Evolutionary conservation across 2,888 invertebrate genomes (phyloP), one percentile per base, ranked within the genome.

Genomic region (Latrodectus hesperus): DNA sequence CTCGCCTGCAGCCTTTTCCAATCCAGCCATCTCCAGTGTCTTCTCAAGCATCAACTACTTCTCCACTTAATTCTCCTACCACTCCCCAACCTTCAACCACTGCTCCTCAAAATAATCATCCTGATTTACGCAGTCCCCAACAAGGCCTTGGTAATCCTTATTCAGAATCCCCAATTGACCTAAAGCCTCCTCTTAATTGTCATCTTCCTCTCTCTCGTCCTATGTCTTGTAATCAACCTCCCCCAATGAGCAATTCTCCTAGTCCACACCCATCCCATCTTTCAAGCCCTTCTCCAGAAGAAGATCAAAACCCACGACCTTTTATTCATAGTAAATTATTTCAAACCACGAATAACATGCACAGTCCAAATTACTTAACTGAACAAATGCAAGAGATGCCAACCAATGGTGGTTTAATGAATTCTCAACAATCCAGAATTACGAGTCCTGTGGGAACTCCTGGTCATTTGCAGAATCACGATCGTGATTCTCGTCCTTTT

Each of bases 401-500:
- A 49, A 65, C 73, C 16, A 71, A 78, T 22, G 65, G 67, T 71
- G 67, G 72, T 60, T 51, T 88, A 17, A 88, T 88, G 71, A 70
- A 75, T 16, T 82, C 82, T 26, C 84, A 84, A 14, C 86, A 89
- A 26, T 64, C 77, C 0, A 76, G 88, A 67, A 88, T 88, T 49
- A 82, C 84, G 5, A 84, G 88, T 65, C 85, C 89, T 9, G 55
- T 77, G 12, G 76, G 71, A 16, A 67, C 80, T 67, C 77, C 82
- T 1, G 73, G 75, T 10, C 83, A 83, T 53, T 38, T 84, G 22
- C 84, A 81, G 51, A 88, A 84, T 67, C 88, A 88, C 16, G 84
- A 89, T n/a, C 85, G 82, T 67, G 90, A 90, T 60, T 85, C 90
- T 53, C 84, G 89, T 14, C 82, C 89, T 3, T 84, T 89, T 68